Base-by-base conservation (phyloP, 2,888 invertebrate species). In the Caenorhabditis virilis region DNA sequence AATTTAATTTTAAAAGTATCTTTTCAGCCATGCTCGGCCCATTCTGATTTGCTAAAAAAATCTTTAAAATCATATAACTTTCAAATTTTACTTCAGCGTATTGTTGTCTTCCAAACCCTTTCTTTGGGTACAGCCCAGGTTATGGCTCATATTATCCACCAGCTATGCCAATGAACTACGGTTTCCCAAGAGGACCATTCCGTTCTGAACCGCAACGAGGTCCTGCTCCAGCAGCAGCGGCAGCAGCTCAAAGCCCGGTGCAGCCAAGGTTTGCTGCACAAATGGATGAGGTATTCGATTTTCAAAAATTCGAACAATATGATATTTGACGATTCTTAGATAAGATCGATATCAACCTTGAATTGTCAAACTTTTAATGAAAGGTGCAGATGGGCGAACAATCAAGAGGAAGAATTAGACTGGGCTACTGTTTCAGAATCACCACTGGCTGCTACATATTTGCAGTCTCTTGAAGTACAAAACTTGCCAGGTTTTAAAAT, bases 311-410 rank as follows among this genome's bases (percentile, higher is more conserved):
- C n/a, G 2, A 48, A 3, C 20, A 52, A 52, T 7, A 38, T 20
- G 15, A 35, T 33, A 15, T 35, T 41, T 20, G n/a, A n/a, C n/a
- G n/a, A 33, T 33, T 20, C 25, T 26, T 7, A 65, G 59, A 63
- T 62, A 1, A 51, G 48, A 6, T 60, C 59, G 11, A 33, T 61
- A 0, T 58, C 72, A 11, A 42, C 64, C 0, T 47, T 76, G 45
- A 74, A 76, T 41, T 74, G 74, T 27, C 61, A 60, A 2, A 60
- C 49, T 5, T 73, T 74, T 22, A 53, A 48, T 33, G 55, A 68
- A 22, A 62, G 64, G 9, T 77, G 77, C 52, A 56, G 69, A 9
- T 77, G 77, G 77, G 65, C 72, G 16, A 77, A 77, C 36, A 76
- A 74, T 4, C 72, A 73, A 41, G 72, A 75, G 27, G 77, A 77